Percentiles rank a stretch among this genome's conserved stretches.
Evolutionary conservation across 2,888 invertebrate genomes (phyloP).

Genomic region (Chesias legatella): DNA sequence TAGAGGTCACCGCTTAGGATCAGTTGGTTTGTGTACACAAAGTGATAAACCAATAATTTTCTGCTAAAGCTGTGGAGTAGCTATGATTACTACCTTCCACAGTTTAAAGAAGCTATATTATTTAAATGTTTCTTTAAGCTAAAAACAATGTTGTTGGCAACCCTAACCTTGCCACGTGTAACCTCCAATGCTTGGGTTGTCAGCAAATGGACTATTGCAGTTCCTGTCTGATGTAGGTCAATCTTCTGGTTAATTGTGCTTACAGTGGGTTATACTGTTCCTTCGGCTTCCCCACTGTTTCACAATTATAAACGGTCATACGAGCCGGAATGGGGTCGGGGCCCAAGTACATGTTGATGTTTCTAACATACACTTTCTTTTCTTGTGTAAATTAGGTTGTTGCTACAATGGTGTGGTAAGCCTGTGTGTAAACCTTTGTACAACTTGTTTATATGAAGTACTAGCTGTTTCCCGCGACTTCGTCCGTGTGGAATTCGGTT

Average conservation of each 20-base stretch:
- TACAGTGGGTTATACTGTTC: constrained; percentile 8
- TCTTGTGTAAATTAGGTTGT: constrained; percentile 5
- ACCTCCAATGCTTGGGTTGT: constrained; percentile 38
- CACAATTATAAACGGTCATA: constrained; percentile 42
- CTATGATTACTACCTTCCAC: no score
- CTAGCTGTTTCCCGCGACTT: no score
- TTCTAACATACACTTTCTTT: constrained; percentile 26
- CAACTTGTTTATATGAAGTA: no score
- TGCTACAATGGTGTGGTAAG: no score
- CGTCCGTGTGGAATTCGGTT: no score
- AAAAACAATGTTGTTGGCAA: background rate
- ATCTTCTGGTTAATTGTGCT: constrained; percentile 38
- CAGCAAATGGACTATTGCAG: constrained; percentile 53
- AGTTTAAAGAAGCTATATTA: no score
- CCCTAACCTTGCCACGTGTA: constrained; percentile 6
- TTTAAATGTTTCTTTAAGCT: background rate
- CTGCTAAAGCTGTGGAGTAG: no score
- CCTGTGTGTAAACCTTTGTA: no score
- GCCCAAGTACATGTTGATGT: constrained; percentile 30
- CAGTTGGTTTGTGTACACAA: no score
- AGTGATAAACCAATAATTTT: no score
- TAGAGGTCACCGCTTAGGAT: no score
- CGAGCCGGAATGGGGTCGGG: constrained; percentile 41
- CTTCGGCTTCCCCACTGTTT: constrained; percentile 46
- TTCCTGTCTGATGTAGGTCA: constrained; percentile 45